Base-by-base conservation (phyloP, 2,797 vertebrate species). In the Oryzias sinensis region DNA sequence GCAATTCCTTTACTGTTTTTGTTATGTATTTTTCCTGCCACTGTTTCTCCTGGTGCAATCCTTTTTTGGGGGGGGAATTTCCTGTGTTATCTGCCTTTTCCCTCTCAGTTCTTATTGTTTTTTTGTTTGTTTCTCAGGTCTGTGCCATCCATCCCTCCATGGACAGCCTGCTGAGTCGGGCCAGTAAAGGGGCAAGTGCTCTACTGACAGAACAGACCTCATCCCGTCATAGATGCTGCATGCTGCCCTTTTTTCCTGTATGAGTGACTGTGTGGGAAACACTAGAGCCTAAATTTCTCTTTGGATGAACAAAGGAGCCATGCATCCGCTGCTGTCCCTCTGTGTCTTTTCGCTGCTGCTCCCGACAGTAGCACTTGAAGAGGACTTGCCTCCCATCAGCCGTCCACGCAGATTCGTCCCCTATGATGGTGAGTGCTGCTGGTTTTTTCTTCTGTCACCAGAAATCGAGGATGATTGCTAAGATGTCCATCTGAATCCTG, bases 381-480 rank as follows among this genome's bases (percentile, higher is more conserved):
- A 77, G 15, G 50, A 68, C 70, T 69, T 72, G 6, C 66, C 70
- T 16, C 43, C 55, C 51, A 44, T 62, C 60, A 59, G 57, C 53
- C 16, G 84, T 56, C 88, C 91, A 5, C 89, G 91, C 49, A 91
- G 90, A 89, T 90, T 76, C 18, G 71, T 93, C 45, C 71, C 76
- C 22, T 88, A 84, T 75, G 59, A 68, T 5, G 76, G 91, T 93
- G 82, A 93, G 91, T 88, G 44, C 49, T 27, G 1, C 14, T 25
- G 18, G 9, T 45, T 41, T 51, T 15, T 27, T 56, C 29, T 76
- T 70, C 44, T 53, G 50, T 58, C 70, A 68, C 46, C 3, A 51
- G 51, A 27, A 9, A 33, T 62, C n/a, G 20, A 25, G 51, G 1
- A 5, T 40, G 27, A 8, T 57, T 66, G 22, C 7, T 16, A 1